These are phyloP conservation scores for Microvelia longipes DNA, from an alignment of 1,140 invertebrate species.

Conservation along the genomic window DNA sequence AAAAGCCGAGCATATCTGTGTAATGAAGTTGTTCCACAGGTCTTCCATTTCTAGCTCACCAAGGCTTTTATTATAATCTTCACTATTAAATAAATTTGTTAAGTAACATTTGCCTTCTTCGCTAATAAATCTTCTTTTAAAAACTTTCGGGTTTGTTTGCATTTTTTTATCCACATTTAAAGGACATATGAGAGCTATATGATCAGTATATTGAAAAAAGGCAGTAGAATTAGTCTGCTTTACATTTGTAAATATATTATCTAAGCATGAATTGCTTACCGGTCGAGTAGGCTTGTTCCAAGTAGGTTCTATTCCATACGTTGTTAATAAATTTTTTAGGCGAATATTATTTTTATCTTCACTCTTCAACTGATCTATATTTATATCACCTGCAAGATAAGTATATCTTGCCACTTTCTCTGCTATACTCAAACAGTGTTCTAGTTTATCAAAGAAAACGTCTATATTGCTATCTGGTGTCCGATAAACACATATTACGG, in stretches of 20 bases:
- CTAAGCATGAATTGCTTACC: background rate
- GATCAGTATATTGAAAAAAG: background rate
- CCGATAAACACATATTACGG: background rate
- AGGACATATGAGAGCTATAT: background rate
- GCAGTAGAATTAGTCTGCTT: background rate
- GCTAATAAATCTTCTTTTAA: background rate
- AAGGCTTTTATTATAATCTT: background rate
- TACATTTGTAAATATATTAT: background rate
- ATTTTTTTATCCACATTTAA: background rate
- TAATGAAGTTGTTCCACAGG: background rate
- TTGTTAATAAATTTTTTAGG: background rate
- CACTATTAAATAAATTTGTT: background rate
- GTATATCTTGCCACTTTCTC: background rate
- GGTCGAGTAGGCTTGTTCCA: background rate
- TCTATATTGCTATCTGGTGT: background rate
- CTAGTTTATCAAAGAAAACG: background rate
- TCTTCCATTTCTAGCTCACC: background rate
- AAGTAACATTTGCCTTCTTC: background rate
- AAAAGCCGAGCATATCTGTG: background rate
- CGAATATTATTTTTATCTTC: background rate
- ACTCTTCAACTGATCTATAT: background rate
- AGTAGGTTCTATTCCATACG: background rate
- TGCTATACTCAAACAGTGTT: background rate
- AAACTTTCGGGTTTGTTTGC: background rate
- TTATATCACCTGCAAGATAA: background rate